These are phyloP conservation scores for Neoaliturus tenellus DNA, from an alignment of 2,888 invertebrate genomes.

Conservation along the genomic window DNA sequence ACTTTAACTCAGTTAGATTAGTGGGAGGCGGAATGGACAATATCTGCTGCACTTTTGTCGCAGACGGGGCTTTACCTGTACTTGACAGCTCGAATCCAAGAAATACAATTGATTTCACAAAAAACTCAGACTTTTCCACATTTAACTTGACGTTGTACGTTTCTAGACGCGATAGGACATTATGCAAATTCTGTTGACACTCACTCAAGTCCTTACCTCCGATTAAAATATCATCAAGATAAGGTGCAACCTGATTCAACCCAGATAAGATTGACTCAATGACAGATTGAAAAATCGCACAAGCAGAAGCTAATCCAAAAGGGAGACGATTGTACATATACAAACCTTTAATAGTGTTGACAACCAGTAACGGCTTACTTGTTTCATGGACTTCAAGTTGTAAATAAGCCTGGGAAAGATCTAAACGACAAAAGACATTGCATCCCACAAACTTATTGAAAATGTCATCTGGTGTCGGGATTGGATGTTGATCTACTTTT, in stretches of 20 bases:
- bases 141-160: constrained; percentile 20
- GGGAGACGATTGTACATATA: constrained; percentile 5
- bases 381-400: constrained; percentile 9
- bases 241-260: neutral
- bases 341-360: constrained; percentile 18
- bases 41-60: constrained; percentile 36
- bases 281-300: constrained; percentile 12
- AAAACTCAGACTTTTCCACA: constrained; percentile 10
- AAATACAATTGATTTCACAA: constrained; percentile 12
- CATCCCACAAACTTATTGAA: constrained; percentile 18
- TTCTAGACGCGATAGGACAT: neutral
- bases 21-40: constrained; percentile 31
- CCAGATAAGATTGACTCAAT: constrained; percentile 25
- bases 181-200: neutral
- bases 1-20: no score
- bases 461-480: neutral
- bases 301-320: constrained; percentile 24
- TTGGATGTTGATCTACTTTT: neutral
- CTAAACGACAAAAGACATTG: constrained; percentile 18
- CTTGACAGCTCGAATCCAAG: constrained; percentile 28
- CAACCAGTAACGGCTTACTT: no score
- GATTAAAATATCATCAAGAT: constrained; percentile 13
- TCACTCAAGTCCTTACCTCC: neutral
- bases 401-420: constrained; percentile 20
- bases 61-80: constrained; percentile 34